Evolutionary conservation across 2,113 vertebrate species (phyloP).

Genomic region (Azemiops feae): DNA sequence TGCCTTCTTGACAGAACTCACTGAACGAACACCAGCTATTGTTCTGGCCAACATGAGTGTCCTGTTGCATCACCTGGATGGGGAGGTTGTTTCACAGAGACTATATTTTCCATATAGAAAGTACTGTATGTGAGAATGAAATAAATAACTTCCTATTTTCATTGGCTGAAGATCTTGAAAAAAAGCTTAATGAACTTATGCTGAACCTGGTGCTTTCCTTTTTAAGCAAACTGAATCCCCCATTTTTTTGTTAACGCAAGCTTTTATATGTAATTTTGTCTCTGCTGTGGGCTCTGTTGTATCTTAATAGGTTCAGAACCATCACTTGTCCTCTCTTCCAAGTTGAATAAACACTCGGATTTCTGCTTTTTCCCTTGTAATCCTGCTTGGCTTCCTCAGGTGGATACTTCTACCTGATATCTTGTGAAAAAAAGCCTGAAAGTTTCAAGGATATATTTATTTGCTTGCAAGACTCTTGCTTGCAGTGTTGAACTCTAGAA

Average conservation of each 20-base stretch:
- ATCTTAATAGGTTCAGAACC: not conserved
- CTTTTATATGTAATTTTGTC: not conserved
- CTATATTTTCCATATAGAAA: not conserved
- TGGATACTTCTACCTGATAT: not conserved
- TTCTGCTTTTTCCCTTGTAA: not conserved
- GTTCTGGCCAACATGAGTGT: conserved; percentile 89
- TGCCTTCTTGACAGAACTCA: conserved; percentile 84
- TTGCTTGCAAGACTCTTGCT: not conserved
- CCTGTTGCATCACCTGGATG: conserved; percentile 85
- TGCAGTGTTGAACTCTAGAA: not conserved
- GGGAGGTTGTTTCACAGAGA: conserved; percentile 74
- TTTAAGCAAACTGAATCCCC: not conserved
- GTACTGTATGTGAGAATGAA: not conserved
- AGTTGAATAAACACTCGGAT: not conserved
- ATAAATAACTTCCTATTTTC: not conserved
- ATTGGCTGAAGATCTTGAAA: not conserved
- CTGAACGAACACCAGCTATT: conserved; percentile 76
- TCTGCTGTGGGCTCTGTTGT: not conserved
- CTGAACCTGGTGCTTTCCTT: not conserved
- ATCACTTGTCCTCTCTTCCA: no score
- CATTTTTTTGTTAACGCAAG: not conserved
- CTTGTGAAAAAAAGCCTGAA: not conserved
- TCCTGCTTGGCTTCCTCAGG: not conserved
- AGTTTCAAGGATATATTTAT: not conserved
- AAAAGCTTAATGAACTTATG: not conserved